These are phyloP conservation scores for Dicycla oo DNA, from an alignment of 2,888 invertebrate genomes.

Conservation along the genomic window DNA sequence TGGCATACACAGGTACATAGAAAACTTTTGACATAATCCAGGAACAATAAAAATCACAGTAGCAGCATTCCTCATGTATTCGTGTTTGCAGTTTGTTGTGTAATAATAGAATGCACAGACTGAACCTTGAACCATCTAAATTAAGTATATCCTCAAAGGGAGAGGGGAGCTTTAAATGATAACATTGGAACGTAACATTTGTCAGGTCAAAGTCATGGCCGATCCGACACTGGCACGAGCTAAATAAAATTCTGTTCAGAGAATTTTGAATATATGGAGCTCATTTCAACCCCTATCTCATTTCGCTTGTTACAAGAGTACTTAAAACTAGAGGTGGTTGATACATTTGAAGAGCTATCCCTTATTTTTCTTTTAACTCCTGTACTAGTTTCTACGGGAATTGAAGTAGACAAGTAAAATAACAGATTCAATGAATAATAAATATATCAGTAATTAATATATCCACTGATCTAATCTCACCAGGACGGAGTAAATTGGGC, in stretches of 20 bases:
- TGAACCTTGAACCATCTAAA: slow-evolving; percentile 36
- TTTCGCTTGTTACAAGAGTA: too few species aligned
- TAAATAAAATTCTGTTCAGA: neutral
- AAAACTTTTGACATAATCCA: neutral
- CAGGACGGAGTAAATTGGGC: slow-evolving; percentile 20
- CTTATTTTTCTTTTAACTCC: neutral
- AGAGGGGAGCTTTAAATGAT: slow-evolving; percentile 40
- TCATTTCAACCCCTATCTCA: neutral
- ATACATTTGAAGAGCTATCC: too few species aligned
- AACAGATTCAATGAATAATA: slow-evolving; percentile 16
- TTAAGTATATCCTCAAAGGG: slow-evolving; percentile 39
- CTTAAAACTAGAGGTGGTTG: neutral
- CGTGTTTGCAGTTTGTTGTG: neutral
- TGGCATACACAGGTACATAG: neutral
- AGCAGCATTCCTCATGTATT: neutral
- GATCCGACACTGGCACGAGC: neutral
- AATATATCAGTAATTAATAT: slow-evolving; percentile 27
- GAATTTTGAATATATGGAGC: neutral
- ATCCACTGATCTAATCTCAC: slow-evolving; percentile 28
- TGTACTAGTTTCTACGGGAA: neutral
- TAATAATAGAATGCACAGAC: neutral
- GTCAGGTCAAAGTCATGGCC: slow-evolving; percentile 8
- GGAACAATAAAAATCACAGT: neutral
- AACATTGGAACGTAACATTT: slow-evolving; percentile 24
- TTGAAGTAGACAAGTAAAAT: neutral